Conservation (phyloP, 2,113 vertebrate genomes). For the Larimichthys polyactis region DNA sequence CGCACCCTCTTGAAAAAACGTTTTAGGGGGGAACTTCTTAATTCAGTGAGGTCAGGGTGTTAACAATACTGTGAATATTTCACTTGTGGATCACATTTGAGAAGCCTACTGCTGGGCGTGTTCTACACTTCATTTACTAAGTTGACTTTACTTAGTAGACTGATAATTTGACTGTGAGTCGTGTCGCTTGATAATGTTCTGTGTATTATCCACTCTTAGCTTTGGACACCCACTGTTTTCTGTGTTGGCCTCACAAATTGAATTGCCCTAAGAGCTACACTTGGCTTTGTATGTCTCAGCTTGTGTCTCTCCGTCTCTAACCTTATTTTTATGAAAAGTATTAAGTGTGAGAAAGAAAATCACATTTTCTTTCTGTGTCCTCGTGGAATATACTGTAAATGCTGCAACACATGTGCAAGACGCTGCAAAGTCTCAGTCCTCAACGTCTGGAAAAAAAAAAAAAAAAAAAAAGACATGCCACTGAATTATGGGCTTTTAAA, state of each 20-base stretch:
- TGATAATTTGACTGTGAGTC: slow-evolving; percentile 26
- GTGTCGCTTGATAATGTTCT: background rate
- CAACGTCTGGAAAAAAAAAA: slow-evolving; percentile 32
- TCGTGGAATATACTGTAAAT: slow-evolving; percentile 47
- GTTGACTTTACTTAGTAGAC: slow-evolving; percentile 25
- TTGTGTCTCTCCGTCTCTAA: slow-evolving; percentile 2
- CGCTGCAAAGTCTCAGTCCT: slow-evolving; percentile 36
- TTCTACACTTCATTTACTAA: slow-evolving; percentile 33
- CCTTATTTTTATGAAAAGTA: slow-evolving; percentile 6
- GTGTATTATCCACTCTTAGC: slow-evolving; percentile 14
- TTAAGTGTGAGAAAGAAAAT: slow-evolving; percentile 16
- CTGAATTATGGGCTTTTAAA: slow-evolving; percentile 75
- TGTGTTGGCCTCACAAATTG: slow-evolving; percentile 16
- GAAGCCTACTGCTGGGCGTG: background rate
- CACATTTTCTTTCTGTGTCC: slow-evolving; percentile 33
- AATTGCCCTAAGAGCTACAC: slow-evolving; percentile 10
- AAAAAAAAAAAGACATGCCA: slow-evolving; percentile 44
- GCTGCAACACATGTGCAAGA: slow-evolving; percentile 48
- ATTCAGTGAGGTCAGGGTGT: slow-evolving; percentile 33
- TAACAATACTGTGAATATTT: slow-evolving; percentile 30
- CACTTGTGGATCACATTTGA: slow-evolving; percentile 22
- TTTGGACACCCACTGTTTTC: slow-evolving; percentile 21
- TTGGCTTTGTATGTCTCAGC: background rate
- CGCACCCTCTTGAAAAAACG: slow-evolving; percentile 40
- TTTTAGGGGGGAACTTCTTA: slow-evolving; percentile 20